phyloP scores from a whole-genome alignment of 2,797 vertebrate species.

The Simalia tracyae region DNA sequence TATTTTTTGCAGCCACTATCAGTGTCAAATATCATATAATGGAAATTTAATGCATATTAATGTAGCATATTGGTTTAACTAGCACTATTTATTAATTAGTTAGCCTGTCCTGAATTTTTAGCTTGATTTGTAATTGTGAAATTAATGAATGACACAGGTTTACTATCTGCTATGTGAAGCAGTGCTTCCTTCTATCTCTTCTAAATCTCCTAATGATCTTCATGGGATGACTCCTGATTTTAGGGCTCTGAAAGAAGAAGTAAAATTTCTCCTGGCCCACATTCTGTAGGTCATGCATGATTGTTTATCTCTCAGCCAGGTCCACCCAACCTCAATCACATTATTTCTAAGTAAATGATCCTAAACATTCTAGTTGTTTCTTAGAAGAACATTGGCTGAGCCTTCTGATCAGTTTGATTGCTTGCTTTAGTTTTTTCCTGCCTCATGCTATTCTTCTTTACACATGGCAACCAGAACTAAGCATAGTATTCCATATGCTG shows the following conservation, averaged over 20 bases:
- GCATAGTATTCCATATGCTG: background rate
- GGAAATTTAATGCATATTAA: constrained; percentile 7
- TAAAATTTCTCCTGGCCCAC: background rate
- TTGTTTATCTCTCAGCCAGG: background rate
- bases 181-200: background rate
- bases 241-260: background rate
- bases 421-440: background rate
- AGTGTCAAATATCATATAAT: constrained; percentile 10
- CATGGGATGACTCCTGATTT: background rate
- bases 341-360: background rate
- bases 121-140: background rate
- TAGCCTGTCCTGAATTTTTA: background rate
- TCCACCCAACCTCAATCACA: background rate
- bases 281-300: background rate
- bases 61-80: background rate
- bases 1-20: constrained; percentile 15
- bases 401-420: background rate
- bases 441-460: background rate
- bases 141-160: background rate
- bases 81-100: background rate
- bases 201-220: background rate
- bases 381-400: background rate
- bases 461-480: background rate
- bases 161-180: background rate
- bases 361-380: background rate